A percentile compares a stretch with the other conserved stretches of the same genome.
phyloP scores from a whole-genome alignment of 2,113 vertebrate species.

The Leptosomus discolor region DNA sequence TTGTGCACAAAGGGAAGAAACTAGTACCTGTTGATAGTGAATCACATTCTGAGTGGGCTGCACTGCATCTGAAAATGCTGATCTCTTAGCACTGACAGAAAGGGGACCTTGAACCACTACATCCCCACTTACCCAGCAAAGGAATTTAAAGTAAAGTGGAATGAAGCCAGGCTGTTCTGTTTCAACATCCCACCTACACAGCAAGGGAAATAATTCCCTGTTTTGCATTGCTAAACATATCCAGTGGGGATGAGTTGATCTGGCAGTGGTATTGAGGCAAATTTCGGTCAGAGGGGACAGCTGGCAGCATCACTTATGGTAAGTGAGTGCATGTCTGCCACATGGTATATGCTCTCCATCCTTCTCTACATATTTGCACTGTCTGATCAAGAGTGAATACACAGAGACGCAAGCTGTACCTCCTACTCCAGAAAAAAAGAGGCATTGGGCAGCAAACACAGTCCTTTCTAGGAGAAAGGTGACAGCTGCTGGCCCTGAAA shows the following conservation, averaged over 20 bases:
- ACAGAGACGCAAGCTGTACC: background rate
- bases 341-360: background rate
- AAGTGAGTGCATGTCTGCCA: background rate
- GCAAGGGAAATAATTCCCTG: background rate
- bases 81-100: background rate
- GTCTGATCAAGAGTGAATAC: background rate
- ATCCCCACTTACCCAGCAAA: background rate
- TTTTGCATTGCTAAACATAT: background rate
- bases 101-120: background rate
- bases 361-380: background rate
- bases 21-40: background rate
- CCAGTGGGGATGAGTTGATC: background rate
- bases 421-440: background rate
- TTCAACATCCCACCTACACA: background rate
- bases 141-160: background rate
- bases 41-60: background rate
- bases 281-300: background rate
- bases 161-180: background rate
- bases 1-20: background rate
- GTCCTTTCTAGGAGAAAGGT: background rate
- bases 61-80: background rate
- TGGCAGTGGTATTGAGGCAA: background rate
- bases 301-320: background rate
- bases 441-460: background rate
- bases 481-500: background rate